phyloP scores from a whole-genome alignment of 2,113 vertebrate genomes.

The Phalacrocorax aristotelis region DNA sequence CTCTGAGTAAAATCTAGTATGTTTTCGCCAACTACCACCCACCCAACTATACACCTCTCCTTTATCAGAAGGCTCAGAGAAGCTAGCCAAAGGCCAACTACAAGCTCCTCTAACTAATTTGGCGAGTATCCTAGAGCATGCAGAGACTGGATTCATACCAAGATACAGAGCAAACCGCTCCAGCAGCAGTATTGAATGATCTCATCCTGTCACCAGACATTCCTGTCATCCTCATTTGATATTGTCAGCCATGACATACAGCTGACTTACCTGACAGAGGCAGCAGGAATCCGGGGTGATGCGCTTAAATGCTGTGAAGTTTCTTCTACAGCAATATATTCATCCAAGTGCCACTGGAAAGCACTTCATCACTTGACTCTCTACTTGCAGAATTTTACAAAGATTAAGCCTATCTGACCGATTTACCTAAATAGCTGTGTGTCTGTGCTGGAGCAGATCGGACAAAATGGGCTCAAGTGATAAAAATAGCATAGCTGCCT shows the following conservation, averaged over 20 bases:
- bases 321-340: background rate
- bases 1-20: background rate
- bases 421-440: background rate
- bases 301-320: background rate
- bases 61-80: background rate
- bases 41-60: background rate
- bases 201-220: background rate
- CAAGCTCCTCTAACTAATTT: background rate
- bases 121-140: background rate
- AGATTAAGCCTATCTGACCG: background rate
- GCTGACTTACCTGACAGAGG: constrained; percentile 7
- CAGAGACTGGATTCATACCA: background rate
- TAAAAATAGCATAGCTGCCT: background rate
- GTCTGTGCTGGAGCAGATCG: background rate
- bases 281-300: background rate
- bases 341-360: background rate
- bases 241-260: background rate
- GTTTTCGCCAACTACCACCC: background rate
- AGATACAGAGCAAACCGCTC: background rate
- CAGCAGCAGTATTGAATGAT: background rate
- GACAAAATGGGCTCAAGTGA: constrained; percentile 21
- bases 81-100: background rate
- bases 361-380: background rate
- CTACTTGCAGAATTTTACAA: background rate
- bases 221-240: background rate